Conservation (phyloP, 2,113 vertebrate species). For the Arenaria interpres region DNA sequence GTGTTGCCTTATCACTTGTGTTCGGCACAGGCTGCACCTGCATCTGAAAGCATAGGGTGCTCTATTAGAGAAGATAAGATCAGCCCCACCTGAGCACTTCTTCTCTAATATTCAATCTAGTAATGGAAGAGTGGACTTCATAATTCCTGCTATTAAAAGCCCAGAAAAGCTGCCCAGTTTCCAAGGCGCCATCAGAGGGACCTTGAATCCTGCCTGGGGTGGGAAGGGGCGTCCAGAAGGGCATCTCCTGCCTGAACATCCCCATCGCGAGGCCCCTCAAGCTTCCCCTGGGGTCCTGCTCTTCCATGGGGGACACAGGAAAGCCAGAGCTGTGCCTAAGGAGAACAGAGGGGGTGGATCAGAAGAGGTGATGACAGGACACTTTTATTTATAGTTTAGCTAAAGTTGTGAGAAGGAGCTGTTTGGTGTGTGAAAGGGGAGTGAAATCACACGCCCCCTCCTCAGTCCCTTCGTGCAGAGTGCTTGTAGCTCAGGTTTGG, state of each 20-base stretch:
- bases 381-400: background rate
- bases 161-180: background rate
- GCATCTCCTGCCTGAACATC: background rate
- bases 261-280: rapidly evolving
- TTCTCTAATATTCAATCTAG: background rate
- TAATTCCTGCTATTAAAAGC: background rate
- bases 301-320: background rate
- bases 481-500: rapidly evolving
- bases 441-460: background rate
- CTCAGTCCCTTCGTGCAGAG: background rate
- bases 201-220: background rate
- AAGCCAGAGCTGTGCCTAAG: background rate
- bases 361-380: background rate
- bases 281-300: background rate
- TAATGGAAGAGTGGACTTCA: background rate
- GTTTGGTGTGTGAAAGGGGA: background rate
- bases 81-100: background rate
- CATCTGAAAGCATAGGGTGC: background rate
- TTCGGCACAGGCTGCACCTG: rapidly evolving
- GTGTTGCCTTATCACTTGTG: background rate
- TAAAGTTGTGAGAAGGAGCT: background rate
- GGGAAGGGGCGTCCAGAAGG: background rate
- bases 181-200: background rate
- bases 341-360: background rate
- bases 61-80: background rate